These are phyloP conservation scores for Danio albolineatus DNA, from an alignment of 2,797 vertebrate species.

Conservation along the genomic window DNA sequence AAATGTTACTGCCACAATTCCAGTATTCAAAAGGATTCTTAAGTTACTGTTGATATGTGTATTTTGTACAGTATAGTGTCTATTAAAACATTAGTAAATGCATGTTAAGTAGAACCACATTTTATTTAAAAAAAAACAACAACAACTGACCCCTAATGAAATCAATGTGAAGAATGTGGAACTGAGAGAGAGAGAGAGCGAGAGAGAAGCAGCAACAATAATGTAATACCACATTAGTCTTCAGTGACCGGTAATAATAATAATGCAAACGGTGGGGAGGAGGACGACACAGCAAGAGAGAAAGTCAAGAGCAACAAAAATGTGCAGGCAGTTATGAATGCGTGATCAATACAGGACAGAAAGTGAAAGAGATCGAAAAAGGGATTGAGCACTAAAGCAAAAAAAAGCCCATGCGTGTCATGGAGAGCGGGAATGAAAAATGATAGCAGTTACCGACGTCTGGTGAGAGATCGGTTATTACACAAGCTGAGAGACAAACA, in stretches of 20 bases:
- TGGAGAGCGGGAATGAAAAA: conserved; percentile 56
- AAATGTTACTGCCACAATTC: no score
- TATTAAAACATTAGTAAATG: no score
- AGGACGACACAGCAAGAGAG: conserved; percentile 36
- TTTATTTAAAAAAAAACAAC: no score
- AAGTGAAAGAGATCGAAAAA: conserved; percentile 35
- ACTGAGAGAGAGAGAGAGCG: not conserved
- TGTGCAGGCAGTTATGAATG: conserved; percentile 80
- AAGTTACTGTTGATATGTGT: no score
- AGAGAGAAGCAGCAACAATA: not conserved
- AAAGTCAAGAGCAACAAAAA: conserved; percentile 51
- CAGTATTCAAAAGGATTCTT: no score
- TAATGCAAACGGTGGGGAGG: not conserved
- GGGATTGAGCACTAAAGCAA: conserved; percentile 13
- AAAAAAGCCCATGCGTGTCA: conserved; percentile 15
- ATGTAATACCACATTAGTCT: conserved; percentile 34
- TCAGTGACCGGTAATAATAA: conserved; percentile 32
- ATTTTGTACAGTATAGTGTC: no score
- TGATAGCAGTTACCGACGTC: conserved; percentile 81
- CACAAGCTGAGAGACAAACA: conserved; percentile 78
- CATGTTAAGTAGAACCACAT: no score
- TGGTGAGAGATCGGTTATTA: conserved; percentile 80
- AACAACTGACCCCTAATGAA: no score
- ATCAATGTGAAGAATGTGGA: not conserved
- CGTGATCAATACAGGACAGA: conserved; percentile 67